Evolutionary conservation across 2,113 vertebrate species (phyloP), one percentile per base, ranked within the genome.

Genomic region (Plectropomus leopardus): DNA sequence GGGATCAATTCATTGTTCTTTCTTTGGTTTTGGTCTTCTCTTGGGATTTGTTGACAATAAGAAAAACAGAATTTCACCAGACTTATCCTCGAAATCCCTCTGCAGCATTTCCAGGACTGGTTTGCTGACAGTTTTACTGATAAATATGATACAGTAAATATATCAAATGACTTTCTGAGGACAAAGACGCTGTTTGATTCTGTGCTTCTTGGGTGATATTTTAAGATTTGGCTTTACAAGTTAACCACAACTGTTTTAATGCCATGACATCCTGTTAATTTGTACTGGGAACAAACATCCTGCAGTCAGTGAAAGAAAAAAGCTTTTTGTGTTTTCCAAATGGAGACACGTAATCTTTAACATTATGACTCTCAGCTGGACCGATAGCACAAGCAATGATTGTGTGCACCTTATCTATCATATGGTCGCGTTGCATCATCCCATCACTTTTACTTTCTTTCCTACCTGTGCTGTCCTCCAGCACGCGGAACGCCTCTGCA

Each of bases 281-380:
- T 34, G 40, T 8, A 16, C 23, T 26, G 53, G 24, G 76, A 9
- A 74, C 30, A 50, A 50, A 47, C 5, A 26, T 23, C 30, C n/a
- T 69, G 65, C 7, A 26, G 57, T 17, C 5, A 24, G 30, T 23
- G 1, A 34, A 53, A 45, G 3, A 45, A 19, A 40, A 21, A 48
- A 2, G 8, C 21, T 3, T 16, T 63, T 69, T 30, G 21, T 67
- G 14, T 73, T 44, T 40, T 28, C 50, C 24, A 55, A 71, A 40
- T 2, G 10, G n/a, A 68, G 13, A 26, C n/a, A 16, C 21, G 54
- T 70, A 77, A 86, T 75, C 65, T 78, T 72, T 68, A 85, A 54
- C 76, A 81, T 68, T 58, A 55, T 54, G 9, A 51, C 50, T 14
- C 53, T 28, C 36, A n/a, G 23, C 28, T 23, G 53, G 14, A 15